Base-by-base conservation (phyloP, 2,888 invertebrate species). In the Eretmocerus hayati region DNA sequence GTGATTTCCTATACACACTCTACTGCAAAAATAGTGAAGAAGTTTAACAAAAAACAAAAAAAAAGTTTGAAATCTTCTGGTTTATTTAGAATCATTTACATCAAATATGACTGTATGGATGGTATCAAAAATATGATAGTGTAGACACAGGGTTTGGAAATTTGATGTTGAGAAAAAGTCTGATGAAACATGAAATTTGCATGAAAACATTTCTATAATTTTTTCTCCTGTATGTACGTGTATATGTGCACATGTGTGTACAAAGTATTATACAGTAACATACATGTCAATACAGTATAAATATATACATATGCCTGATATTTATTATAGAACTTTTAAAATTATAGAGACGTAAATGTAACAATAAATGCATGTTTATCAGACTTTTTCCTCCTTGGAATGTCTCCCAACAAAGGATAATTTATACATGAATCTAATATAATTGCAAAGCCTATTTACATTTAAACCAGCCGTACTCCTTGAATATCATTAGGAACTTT, bases 401-500 rank as follows among this genome's bases (percentile, higher is more conserved):
- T 44, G 43, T 53, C 37, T 48, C 52, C 33, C 26, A 46, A 30
- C 11, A 47, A 53, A 11, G 36, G 23, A 33, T 43, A 47, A 44
- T 43, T 37, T 44, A 36, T 38, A 50, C 15, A 37, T 50, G 36
- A 13, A 46, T 43, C 43, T 26, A 43, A 46, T 35, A 57, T 55
- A 51, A 55, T 36, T 53, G 54, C 56, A 56, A 62, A 61, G 62
- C 62, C 61, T 63, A 64, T 62, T 58, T 65, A 64, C 60, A 65
- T 58, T 61, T 65, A 63, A 64, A 62, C 61, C 63, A 62, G 63
- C 60, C 61, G 61, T 58, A 64, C 64, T 61, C 60, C 66, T 62
- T 65, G 61, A 49, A 63, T 67, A 66, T 61, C 63, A 60, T 63
- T 66, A 65, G 66, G 65, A 61, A 62, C 62, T 66, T 66, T 67